Base-by-base conservation (phyloP, 2,113 vertebrate genomes). In the Gulo gulo region DNA sequence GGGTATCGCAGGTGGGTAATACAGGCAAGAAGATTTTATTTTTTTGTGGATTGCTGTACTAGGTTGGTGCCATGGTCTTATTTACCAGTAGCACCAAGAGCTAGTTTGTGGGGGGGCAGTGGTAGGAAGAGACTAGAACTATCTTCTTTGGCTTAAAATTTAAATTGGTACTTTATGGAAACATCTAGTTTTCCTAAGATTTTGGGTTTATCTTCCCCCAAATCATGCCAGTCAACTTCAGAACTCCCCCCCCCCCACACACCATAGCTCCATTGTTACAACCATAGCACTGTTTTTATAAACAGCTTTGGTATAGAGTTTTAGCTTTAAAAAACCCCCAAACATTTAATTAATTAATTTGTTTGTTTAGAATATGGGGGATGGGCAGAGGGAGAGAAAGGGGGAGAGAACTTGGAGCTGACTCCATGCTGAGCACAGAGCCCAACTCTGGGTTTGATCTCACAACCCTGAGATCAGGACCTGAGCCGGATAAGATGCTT, bases 81-180 rank as follows among this genome's bases (percentile, higher is more conserved):
- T 0, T 91, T 39, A 61, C n/a, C 20, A 23, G 0, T 55, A n/a
- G 79, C 45, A 39, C 52, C 80, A 63, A 13, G 21, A 26, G 42
- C 4, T 80, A 10, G 52, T 76, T 69, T 31, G 34, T 12, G n/a
- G 4, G 59, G 15, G 5, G n/a, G n/a, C n/a, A 13, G 34, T 76
- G 24, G 39, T 21, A 63, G 42, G 42, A 57, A 87, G 13, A 52
- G 65, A 59, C 16, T 18, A 83, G 24, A 74, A 59, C 65, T 93
- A 36, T 94, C 42, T 76, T 84, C 34, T 74, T 87, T 92, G 81
- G 15, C 65, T 92, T 96, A 52, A 80, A 88, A 13, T 91, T 93
- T 86, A 86, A 93, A 63, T 87, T 82, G 91, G 52, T 95, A 79
- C 29, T 84, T 94, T 76, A 42, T 74, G 57, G 84, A 42, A 76